Evolutionary conservation across 2,113 vertebrate species (phyloP).

Genomic region (Alligator mississippiensis): DNA sequence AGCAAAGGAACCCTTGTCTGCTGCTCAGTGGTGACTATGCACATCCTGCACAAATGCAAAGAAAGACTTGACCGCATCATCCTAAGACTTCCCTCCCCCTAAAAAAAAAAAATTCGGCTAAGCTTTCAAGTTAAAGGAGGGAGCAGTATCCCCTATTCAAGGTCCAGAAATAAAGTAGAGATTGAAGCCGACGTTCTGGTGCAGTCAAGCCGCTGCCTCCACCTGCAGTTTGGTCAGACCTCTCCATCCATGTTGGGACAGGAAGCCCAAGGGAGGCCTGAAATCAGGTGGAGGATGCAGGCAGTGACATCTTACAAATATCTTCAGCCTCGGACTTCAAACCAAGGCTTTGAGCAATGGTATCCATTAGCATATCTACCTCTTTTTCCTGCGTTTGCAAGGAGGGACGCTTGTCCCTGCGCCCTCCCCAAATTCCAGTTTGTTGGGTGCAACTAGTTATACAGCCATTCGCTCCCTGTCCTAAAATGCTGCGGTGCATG

Average conservation of each 20-base stretch:
- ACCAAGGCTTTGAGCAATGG: not conserved
- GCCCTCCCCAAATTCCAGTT: not conserved
- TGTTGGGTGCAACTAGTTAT: not conserved
- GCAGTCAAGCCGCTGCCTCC: not conserved
- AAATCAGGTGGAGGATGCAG: not conserved
- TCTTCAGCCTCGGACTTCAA: not conserved
- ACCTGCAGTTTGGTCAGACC: not conserved
- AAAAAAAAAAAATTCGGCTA: not conserved
- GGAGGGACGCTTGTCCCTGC: not conserved
- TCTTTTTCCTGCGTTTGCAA: not conserved
- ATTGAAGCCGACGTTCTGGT: not conserved
- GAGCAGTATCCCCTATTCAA: not conserved
- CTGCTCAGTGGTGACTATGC: not conserved
- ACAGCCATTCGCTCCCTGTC: not conserved
- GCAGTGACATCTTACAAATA: not conserved
- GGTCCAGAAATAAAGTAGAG: not conserved
- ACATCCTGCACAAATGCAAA: not conserved
- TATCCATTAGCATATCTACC: not conserved
- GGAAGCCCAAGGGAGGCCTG: not conserved
- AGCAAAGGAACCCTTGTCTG: not conserved
- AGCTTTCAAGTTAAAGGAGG: not conserved
- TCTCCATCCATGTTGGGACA: not conserved
- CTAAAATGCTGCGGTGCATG: not conserved
- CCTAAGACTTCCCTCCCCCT: not conserved
- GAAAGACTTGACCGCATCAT: not conserved